Percentiles rank a stretch among this genome's conserved stretches.
Conservation (phyloP, 1,140 invertebrate species). For the Pseudomyrmex dendroicus region DNA sequence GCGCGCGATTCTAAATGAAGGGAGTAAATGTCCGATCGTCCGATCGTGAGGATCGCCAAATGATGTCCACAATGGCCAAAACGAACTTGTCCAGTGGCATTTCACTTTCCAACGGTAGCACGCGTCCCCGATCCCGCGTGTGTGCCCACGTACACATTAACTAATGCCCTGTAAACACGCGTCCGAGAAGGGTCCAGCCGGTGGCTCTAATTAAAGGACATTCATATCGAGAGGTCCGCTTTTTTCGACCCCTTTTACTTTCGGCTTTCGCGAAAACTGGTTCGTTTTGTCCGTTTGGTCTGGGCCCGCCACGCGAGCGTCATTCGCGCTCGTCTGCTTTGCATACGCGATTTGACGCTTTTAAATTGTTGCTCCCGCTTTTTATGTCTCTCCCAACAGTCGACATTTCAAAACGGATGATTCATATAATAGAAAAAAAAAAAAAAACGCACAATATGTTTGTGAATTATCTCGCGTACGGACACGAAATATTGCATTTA, state of each 20-base stretch:
- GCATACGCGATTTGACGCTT: constrained; percentile 7
- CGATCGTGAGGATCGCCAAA: constrained; percentile 39
- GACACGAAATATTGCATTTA: too few species aligned
- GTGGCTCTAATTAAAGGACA: constrained; percentile 71
- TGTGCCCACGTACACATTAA: constrained; percentile 55
- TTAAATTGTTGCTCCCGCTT: not conserved
- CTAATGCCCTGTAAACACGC: constrained; percentile 70
- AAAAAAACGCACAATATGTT: not conserved
- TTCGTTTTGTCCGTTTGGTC: constrained; percentile 57
- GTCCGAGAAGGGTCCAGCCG: constrained; percentile 41
- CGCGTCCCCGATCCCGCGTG: constrained; percentile 27
- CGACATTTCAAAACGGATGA: not conserved
- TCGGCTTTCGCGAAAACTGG: constrained; percentile 66
- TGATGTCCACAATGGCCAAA: constrained; percentile 68
- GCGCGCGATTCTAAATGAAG: constrained; percentile 49
- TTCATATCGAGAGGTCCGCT: constrained; percentile 65
- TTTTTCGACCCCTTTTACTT: constrained; percentile 55
- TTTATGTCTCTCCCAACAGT: not conserved
- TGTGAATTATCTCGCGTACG: too few species aligned
- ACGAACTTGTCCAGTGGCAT: constrained; percentile 70
- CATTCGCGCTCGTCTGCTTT: constrained; percentile 25
- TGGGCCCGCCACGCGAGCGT: not conserved
- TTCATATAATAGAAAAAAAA: not conserved
- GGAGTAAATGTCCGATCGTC: constrained; percentile 63
- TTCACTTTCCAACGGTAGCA: constrained; percentile 69